Conservation (phyloP, 2,888 invertebrate species). For the Tanytarsus gracilentus region DNA sequence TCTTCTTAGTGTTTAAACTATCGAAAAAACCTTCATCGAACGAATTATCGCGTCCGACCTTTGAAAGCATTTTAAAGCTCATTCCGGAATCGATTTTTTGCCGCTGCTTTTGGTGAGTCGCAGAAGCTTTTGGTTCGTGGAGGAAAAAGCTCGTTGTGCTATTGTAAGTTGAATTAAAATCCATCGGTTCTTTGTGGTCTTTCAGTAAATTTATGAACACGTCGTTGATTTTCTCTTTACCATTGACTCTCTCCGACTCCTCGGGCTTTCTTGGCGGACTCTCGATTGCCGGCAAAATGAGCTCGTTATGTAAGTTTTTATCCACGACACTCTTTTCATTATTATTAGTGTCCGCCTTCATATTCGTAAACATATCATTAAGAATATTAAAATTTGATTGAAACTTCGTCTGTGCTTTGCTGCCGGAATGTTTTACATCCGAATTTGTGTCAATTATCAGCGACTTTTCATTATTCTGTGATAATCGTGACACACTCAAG, state of each 20-base stretch:
- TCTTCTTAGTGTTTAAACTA: neutral
- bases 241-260: neutral
- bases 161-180: slow-evolving; percentile 23
- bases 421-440: too few species aligned
- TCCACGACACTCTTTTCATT: slow-evolving; percentile 20
- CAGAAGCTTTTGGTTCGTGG: slow-evolving; percentile 30
- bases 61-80: slow-evolving; percentile 31
- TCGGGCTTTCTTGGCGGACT: neutral
- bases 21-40: slow-evolving; percentile 27
- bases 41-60: slow-evolving; percentile 29
- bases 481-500: neutral
- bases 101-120: neutral
- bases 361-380: slow-evolving; percentile 30
- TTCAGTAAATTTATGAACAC: slow-evolving; percentile 27
- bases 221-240: slow-evolving; percentile 20
- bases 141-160: slow-evolving; percentile 32
- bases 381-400: slow-evolving; percentile 30
- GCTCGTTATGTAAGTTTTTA: slow-evolving; percentile 25
- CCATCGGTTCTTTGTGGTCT: slow-evolving; percentile 19
- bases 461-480: slow-evolving; percentile 1
- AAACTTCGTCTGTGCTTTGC: slow-evolving; percentile 6
- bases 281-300: neutral
- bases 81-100: slow-evolving; percentile 6
- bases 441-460: slow-evolving; percentile 8
- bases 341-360: slow-evolving; percentile 31